Evolutionary conservation across 2,888 invertebrate species (phyloP).

Genomic region (Drosophila anceps): DNA sequence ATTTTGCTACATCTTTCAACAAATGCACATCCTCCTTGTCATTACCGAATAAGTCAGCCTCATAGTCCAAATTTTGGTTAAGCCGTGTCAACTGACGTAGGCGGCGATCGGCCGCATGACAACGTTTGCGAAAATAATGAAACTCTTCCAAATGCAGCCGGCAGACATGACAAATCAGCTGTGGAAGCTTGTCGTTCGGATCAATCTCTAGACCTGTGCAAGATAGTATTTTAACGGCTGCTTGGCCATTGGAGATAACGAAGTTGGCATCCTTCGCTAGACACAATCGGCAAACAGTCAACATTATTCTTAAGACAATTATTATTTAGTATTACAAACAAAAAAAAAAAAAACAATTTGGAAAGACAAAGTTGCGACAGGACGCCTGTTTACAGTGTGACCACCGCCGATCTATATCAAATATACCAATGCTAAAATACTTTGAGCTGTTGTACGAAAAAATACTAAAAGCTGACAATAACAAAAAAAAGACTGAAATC

Average conservation of each 20-base stretch:
- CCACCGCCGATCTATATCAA: not conserved
- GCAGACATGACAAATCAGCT: conserved; percentile 55
- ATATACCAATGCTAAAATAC: conserved; percentile 3
- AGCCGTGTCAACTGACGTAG: conserved; percentile 36
- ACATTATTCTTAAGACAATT: conserved; percentile 16
- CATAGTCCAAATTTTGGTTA: not conserved
- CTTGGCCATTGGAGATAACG: conserved; percentile 20
- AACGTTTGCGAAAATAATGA: conserved; percentile 64
- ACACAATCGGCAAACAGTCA: conserved; percentile 61
- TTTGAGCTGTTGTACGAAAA: not conserved
- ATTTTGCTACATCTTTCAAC: conserved; percentile 47
- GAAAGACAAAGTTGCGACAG: conserved; percentile 3
- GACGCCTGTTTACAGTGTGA: conserved; percentile 14
- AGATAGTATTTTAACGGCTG: conserved; percentile 39
- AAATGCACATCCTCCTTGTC: conserved; percentile 26
- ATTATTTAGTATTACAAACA: not conserved
- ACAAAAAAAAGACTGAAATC: not conserved
- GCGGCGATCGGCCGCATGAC: conserved; percentile 55
- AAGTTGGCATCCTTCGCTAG: conserved; percentile 54
- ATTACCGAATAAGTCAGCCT: not conserved
- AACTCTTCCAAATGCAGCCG: conserved; percentile 66
- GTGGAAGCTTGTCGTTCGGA: conserved; percentile 50
- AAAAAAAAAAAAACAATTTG: not conserved
- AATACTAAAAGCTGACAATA: not conserved
- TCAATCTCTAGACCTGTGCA: conserved; percentile 64